Percentiles rank a stretch among this genome's conserved stretches.
Evolutionary conservation across 2,797 vertebrate species (phyloP).

Genomic region (Carcharodon carcharias): DNA sequence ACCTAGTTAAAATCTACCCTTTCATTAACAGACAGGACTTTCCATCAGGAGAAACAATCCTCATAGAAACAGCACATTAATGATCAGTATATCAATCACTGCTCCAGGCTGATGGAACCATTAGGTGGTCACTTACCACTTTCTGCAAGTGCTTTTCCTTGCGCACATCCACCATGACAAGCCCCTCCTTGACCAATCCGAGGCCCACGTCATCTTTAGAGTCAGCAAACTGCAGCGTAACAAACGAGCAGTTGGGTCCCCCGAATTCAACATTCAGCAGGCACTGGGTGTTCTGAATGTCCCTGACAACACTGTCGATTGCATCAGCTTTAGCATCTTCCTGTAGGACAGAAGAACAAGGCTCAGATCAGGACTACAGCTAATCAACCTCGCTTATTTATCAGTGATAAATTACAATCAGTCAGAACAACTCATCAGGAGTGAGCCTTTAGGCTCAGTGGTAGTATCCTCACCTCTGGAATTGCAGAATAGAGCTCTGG

Average conservation of each 20-base stretch:
- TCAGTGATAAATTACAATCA: not conserved
- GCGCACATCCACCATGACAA: conserved; percentile 90
- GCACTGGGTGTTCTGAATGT: conserved; percentile 95
- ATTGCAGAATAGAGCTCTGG: not conserved
- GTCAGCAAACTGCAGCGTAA: conserved; percentile 84
- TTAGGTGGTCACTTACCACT: conserved; percentile 63
- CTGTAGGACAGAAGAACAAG: conserved; percentile 49
- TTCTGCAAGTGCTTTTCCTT: conserved; percentile 92
- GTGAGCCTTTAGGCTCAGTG: not conserved
- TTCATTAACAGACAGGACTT: not conserved
- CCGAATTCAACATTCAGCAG: conserved; percentile 84
- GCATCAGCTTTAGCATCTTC: conserved; percentile 85
- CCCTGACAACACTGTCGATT: conserved; percentile 84
- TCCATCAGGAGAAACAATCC: not conserved
- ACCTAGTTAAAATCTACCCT: not conserved
- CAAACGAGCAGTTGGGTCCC: conserved; percentile 69
- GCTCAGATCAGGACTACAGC: not conserved
- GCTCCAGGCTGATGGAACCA: not conserved
- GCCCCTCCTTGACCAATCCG: conserved; percentile 85
- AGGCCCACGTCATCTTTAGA: conserved; percentile 89
- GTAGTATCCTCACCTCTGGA: not conserved
- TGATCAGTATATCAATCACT: not conserved
- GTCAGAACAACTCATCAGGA: not conserved
- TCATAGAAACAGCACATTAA: not conserved
- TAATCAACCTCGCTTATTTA: not conserved